Evolutionary conservation across 1,140 invertebrate species (phyloP).

Genomic region (Drosophila yakuba): DNA sequence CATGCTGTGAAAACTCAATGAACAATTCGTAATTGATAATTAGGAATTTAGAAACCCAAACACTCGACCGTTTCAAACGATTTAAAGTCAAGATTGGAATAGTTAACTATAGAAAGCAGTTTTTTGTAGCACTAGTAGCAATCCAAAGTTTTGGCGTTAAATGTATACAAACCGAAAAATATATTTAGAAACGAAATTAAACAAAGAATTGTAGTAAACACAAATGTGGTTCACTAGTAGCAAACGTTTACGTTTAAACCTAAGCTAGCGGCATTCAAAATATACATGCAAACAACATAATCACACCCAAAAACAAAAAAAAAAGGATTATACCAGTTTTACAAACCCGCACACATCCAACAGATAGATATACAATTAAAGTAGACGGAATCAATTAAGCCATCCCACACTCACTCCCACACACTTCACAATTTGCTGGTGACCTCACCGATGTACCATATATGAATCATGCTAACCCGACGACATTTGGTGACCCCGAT

Average conservation of each 20-base stretch:
- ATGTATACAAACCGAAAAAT: constrained; percentile 26
- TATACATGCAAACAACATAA: constrained; percentile 39
- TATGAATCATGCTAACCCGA: constrained; percentile 57
- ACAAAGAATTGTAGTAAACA: constrained; percentile 47
- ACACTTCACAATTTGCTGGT: constrained; percentile 7
- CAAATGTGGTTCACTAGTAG: constrained; percentile 74
- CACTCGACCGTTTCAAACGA: constrained; percentile 8
- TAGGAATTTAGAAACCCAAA: constrained; percentile 40
- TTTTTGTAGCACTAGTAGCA: constrained; percentile 67
- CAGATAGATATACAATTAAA: constrained; percentile 24
- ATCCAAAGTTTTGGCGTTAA: constrained; percentile 58
- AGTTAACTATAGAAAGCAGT: constrained; percentile 51
- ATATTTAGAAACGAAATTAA: constrained; percentile 41
- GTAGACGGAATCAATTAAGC: constrained; percentile 24
- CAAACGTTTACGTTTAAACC: constrained; percentile 63
- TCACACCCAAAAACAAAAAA: constrained; percentile 7
- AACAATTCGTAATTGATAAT: constrained; percentile 30
- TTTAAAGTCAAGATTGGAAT: constrained; percentile 32
- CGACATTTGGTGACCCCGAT: constrained; percentile 14
- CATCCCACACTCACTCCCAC: constrained; percentile 8
- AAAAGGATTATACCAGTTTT: constrained; percentile 17
- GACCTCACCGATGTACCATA: constrained; percentile 19
- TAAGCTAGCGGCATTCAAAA: constrained; percentile 56
- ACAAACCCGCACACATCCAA: constrained; percentile 21
- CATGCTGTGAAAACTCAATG: constrained; percentile 71